These are phyloP conservation scores for Dipodomys stephensi DNA, from an alignment of 2,113 vertebrate species.

Conservation along the genomic window DNA sequence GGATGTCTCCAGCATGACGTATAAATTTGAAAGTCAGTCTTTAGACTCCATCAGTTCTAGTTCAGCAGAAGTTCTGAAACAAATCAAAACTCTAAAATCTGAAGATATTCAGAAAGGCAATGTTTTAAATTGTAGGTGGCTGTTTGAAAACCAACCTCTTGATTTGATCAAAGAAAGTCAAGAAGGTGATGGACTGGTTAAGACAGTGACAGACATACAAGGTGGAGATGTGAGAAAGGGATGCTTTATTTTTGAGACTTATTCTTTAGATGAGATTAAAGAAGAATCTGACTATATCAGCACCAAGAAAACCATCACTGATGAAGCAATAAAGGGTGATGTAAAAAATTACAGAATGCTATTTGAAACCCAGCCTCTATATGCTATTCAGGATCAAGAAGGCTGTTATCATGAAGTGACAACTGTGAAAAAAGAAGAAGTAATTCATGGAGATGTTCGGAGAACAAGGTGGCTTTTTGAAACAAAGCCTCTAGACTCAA, in stretches of 20 bases:
- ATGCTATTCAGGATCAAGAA: conserved; percentile 94
- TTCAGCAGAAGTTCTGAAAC: conserved; percentile 90
- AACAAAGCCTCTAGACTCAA: conserved; percentile 94
- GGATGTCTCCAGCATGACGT: conserved; percentile 92
- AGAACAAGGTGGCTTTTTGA: conserved; percentile 96
- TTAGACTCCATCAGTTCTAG: conserved; percentile 91
- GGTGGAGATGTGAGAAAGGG: conserved; percentile 92
- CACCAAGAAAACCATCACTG: conserved; percentile 83
- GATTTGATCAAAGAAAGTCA: conserved; percentile 88
- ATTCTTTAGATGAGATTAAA: conserved; percentile 92
- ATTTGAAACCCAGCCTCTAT: conserved; percentile 95
- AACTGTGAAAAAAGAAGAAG: conserved; percentile 94
- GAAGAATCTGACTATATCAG: conserved; percentile 85
- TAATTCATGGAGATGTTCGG: conserved; percentile 92
- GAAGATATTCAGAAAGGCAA: conserved; percentile 94
- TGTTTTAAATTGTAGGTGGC: conserved; percentile 92
- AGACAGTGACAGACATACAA: conserved; percentile 91
- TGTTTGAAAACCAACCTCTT: conserved; percentile 94
- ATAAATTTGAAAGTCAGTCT: conserved; percentile 94
- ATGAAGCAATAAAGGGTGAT: conserved; percentile 90
- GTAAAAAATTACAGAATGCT: conserved; percentile 94
- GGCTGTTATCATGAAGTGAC: conserved; percentile 95
- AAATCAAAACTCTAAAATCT: conserved; percentile 88
- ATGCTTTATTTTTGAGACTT: conserved; percentile 94
- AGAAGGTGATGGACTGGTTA: conserved; percentile 81